Conservation (phyloP, 2,113 vertebrate species). For the Lophius piscatorius region DNA sequence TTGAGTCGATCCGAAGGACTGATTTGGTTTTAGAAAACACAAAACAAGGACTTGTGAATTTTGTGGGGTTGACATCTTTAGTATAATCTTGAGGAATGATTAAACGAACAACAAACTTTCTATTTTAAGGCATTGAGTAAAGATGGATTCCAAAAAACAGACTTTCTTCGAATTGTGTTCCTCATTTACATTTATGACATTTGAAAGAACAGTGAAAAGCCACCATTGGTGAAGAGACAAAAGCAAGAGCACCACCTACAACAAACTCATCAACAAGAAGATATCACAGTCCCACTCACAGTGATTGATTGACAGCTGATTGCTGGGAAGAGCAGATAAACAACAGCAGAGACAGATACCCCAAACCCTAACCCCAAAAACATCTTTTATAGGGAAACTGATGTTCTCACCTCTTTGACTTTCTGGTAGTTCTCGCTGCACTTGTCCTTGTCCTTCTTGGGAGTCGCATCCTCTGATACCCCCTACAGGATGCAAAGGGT, state of each 20-base stretch:
- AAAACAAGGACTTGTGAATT: too few relatives aligned
- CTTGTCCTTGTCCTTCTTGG: conserved; percentile 85
- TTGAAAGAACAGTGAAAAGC: conserved; percentile 9
- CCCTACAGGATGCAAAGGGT: conserved; percentile 62
- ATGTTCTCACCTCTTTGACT: conserved; percentile 87
- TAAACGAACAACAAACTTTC: background rate
- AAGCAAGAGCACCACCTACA: conserved; percentile 7
- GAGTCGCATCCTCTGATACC: conserved; percentile 75
- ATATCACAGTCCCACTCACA: conserved; percentile 8
- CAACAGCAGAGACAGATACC: background rate
- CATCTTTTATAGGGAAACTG: conserved; percentile 20
- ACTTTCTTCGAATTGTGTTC: background rate
- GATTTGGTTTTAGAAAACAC: too few relatives aligned
- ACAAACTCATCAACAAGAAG: background rate
- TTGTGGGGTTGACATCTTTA: too few relatives aligned
- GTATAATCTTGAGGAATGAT: background rate
- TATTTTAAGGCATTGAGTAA: too few relatives aligned
- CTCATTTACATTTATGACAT: background rate
- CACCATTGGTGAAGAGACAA: conserved; percentile 18
- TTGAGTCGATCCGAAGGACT: too few relatives aligned
- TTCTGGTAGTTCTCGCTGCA: conserved; percentile 95
- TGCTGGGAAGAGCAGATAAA: conserved; percentile 19
- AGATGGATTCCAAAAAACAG: background rate
- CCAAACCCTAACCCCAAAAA: too few relatives aligned
- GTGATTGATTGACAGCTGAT: conserved; percentile 33